Base-by-base conservation (phyloP, 2,113 vertebrate genomes). In the Corythoichthys haematopterus region DNA sequence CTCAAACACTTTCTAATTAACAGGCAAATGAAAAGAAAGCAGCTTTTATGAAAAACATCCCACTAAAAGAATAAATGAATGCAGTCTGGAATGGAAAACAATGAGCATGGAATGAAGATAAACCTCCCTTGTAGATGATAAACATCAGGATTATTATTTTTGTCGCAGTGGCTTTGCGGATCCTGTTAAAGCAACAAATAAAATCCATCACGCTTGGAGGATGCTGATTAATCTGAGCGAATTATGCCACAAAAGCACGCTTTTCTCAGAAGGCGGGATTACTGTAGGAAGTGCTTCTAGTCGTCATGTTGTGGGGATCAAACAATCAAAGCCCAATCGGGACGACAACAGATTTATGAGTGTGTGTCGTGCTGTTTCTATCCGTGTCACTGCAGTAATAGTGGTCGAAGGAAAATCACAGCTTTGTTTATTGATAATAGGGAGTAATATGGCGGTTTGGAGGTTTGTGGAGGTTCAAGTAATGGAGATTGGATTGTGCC, bases 311-410 rank as follows among this genome's bases (percentile, higher is more conserved):
- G 36, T 14, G 52, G 48, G 64, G 66, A 62, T 62, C 66, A 88
- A 74, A 79, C 77, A 83, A 86, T 88, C 84, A 75, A 62, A 66
- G 43, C 53, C n/a, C 79, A 77, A 83, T 84, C 80, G 67, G 13
- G 36, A 53, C 48, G 78, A 85, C 80, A 84, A 73, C 76, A 67
- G 72, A 68, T 72, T 72, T 70, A 65, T 63, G 78, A 68, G 64
- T 59, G 63, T 64, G 51, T 79, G 72, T 77, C 76, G 78, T 69
- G 70, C 72, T 48, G 37, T 35, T 67, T 85, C 80, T 78, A 79
- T 82, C 57, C 62, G 79, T 71, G 74, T 82, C 70, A 68, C 62
- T 14, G 71, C 55, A 46, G 64, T 74, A 76, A 80, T 65, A 12
- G 71, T 53, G 52, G 72, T 73, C 16, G 9, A 53, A 2, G 70